Evolutionary conservation across 2,113 vertebrate species (phyloP).

Genomic region (Pyrgilauda ruficollis): DNA sequence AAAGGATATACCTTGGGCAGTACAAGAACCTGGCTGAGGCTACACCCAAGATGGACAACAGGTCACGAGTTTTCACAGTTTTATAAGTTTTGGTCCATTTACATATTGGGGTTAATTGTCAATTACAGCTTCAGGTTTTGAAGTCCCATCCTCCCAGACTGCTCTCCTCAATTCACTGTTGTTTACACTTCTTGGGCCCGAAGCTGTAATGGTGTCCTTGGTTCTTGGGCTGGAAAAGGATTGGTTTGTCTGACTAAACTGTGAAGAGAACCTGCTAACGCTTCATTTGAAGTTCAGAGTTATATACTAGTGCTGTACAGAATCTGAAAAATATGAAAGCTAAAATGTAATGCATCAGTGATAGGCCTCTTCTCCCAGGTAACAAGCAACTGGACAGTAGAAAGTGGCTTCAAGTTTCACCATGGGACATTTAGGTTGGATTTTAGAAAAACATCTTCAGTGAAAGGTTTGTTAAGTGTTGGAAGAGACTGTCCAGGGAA

Average conservation of each 20-base stretch:
- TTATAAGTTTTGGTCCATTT: neutral
- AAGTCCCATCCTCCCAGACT: neutral
- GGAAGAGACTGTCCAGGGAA: neutral
- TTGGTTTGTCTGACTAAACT: neutral
- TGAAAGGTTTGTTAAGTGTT: neutral
- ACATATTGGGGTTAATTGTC: too few relatives aligned
- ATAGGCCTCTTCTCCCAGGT: neutral
- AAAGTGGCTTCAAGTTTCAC: neutral
- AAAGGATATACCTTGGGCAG: neutral
- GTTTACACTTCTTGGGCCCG: neutral
- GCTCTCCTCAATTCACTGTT: neutral
- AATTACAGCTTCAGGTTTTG: neutral
- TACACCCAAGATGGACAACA: neutral
- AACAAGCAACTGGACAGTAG: neutral
- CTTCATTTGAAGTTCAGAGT: neutral
- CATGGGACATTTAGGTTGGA: neutral
- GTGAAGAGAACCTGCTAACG: neutral
- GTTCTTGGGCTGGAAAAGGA: neutral
- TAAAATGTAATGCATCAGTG: neutral
- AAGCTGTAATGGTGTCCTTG: neutral
- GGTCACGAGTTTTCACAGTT: neutral
- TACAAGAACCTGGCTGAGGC: rapidly evolving
- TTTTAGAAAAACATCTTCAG: neutral
- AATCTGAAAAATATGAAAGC: neutral
- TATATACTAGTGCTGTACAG: neutral